Evolutionary conservation across 2,888 invertebrate genomes (phyloP).

Genomic region (Parapristionchus giblindavisi): DNA sequence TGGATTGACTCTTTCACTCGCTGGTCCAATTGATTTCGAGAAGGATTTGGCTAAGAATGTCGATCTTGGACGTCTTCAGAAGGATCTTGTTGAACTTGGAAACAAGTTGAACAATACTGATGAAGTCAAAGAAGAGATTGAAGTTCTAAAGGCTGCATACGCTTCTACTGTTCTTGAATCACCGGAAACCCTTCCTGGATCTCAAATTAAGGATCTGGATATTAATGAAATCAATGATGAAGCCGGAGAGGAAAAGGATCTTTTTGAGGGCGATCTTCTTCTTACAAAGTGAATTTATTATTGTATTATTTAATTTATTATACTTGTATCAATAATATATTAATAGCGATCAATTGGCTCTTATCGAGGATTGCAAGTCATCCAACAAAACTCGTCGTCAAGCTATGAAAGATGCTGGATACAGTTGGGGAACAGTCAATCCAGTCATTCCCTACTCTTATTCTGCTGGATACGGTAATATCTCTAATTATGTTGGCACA

Average conservation of each 20-base stretch:
- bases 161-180: background rate
- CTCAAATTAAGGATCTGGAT: background rate
- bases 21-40: slow-evolving; percentile 13
- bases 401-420: slow-evolving; percentile 21
- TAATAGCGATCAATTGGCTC: slow-evolving; percentile 10
- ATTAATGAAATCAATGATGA: slow-evolving; percentile 10
- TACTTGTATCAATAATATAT: background rate
- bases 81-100: background rate
- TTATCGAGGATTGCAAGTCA: background rate
- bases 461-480: slow-evolving; percentile 8
- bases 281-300: slow-evolving; percentile 10
- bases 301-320: background rate
- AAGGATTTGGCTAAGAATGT: background rate
- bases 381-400: slow-evolving; percentile 24
- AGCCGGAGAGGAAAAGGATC: slow-evolving; percentile 18
- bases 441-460: slow-evolving; percentile 30
- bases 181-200: slow-evolving; percentile 1
- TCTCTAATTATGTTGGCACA: background rate
- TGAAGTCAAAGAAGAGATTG: slow-evolving; percentile 3
- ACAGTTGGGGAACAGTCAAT: slow-evolving; percentile 20
- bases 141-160: slow-evolving; percentile 16
- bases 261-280: slow-evolving; percentile 30
- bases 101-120: background rate
- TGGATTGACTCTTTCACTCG: no score
- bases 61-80: slow-evolving; percentile 14